Evolutionary conservation across 2,888 invertebrate species (phyloP), one percentile per base, ranked within the genome.

Genomic region (Eupithecia abbreviata): DNA sequence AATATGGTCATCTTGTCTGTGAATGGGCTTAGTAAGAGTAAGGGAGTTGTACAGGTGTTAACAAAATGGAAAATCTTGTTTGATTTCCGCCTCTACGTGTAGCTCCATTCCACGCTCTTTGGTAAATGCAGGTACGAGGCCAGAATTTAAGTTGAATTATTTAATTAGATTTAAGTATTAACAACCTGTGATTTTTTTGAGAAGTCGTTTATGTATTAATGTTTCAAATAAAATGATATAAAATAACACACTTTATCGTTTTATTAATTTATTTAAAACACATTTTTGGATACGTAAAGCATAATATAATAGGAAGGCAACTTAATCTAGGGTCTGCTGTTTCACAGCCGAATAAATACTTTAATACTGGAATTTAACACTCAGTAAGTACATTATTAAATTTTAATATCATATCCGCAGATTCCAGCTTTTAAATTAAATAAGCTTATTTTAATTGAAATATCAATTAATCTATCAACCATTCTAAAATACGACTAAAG

Each of bases 111-210:
- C 62, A 47, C n/a, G 43, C 41, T 67, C 55, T 70, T 51, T 45
- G 42, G 49, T 51, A 30, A 67, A n/a, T 41, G 68, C 73, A 69
- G 69, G 45, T 66, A 66, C 42, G 67, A 43, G 43, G 30, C 5
- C 43, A 42, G 58, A 69, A 47, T 62, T 41, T 47, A 62, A 41
- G n/a, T n/a, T 15, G 13, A 51, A 51, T 67, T n/a, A 1, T 49
- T 62, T 68, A 62, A n/a, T 70, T 75, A 73, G 75, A 66, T 82
- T 43, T 87, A 86, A 88, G 87, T 76, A 85, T 88, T 90, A 89
- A 91, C 90, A 86, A 90, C 87, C 91, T 92, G 91, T 92, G 91
- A 92, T 90, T 88, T 85, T 30, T 80, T 84, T 80, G 84, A 85
- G 85, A 87, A 84, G 86, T 86, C 84, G 82, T 79, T 85, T 81